Conservation (phyloP, 2,888 invertebrate genomes). For the Aleiodes testaceus region DNA sequence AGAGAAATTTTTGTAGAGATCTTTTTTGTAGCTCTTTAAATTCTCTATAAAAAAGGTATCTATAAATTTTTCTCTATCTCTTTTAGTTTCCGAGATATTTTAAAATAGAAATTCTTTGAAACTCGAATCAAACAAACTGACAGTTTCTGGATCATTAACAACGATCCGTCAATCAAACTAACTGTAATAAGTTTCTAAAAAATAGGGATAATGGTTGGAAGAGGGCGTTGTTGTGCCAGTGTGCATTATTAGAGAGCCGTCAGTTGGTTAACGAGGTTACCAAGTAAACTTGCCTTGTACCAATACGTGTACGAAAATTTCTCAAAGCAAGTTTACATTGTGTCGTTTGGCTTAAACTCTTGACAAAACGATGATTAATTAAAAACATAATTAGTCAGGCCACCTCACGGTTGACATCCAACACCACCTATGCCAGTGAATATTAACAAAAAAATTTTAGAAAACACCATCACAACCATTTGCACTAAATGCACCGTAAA, state of each 20-base stretch:
- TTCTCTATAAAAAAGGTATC: too few relatives aligned
- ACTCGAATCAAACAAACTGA: slow-evolving; percentile 38
- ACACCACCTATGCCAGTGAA: background rate
- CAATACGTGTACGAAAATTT: background rate
- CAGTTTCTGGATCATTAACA: slow-evolving; percentile 25
- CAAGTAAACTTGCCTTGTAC: slow-evolving; percentile 60
- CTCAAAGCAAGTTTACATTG: slow-evolving; percentile 39
- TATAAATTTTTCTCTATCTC: background rate
- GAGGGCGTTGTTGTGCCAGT: slow-evolving; percentile 52
- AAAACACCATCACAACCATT: slow-evolving; percentile 28
- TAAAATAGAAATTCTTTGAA: slow-evolving; percentile 16
- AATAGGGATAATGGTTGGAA: slow-evolving; percentile 41
- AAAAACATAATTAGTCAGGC: slow-evolving; percentile 70
- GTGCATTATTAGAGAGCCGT: slow-evolving; percentile 65
- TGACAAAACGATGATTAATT: slow-evolving; percentile 71
- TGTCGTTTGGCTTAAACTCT: slow-evolving; percentile 49
- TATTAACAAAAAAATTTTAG: background rate
- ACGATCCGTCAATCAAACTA: slow-evolving; percentile 15
- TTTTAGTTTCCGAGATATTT: too few relatives aligned
- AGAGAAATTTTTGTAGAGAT: too few relatives aligned
- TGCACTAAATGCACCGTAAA: slow-evolving; percentile 68
- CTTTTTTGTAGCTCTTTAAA: too few relatives aligned
- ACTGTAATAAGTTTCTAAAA: slow-evolving; percentile 16
- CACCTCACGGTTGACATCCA: slow-evolving; percentile 41
- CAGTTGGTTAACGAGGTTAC: slow-evolving; percentile 64